A percentile compares a stretch with the other conserved stretches of the same genome.
Evolutionary conservation across 2,888 invertebrate species (phyloP).

Genomic region (Cephus runcator): DNA sequence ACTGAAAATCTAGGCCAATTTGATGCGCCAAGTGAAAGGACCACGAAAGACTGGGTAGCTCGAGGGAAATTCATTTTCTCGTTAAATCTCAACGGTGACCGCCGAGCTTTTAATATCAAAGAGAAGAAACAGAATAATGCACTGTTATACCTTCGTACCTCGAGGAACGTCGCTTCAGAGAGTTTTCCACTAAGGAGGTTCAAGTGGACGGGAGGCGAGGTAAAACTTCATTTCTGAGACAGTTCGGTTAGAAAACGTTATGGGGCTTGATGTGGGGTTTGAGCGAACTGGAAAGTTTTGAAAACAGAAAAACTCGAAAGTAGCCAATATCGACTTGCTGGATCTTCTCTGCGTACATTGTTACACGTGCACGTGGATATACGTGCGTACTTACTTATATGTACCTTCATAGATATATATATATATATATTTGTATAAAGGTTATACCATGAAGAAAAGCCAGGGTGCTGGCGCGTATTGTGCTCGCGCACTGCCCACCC

Average conservation of each 20-base stretch:
- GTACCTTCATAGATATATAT: background rate
- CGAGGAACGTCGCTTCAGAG: background rate
- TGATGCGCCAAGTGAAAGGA: constrained; percentile 9
- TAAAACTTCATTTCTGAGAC: background rate
- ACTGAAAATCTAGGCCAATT: constrained; percentile 32
- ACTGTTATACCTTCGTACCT: background rate
- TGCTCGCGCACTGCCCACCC: constrained; percentile 20
- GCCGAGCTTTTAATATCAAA: background rate
- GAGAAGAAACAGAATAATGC: background rate
- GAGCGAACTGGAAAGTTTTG: background rate
- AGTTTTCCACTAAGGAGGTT: background rate
- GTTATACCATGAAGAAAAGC: background rate
- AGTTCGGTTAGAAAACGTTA: background rate
- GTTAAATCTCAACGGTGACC: background rate
- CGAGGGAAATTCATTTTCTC: background rate
- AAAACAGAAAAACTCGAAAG: background rate
- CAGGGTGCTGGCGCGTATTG: constrained; percentile 19
- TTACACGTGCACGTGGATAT: background rate
- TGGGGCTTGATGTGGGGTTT: background rate
- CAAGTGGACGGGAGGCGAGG: background rate
- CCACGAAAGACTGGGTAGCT: background rate
- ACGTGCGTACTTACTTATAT: background rate
- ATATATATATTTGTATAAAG: background rate
- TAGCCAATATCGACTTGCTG: background rate
- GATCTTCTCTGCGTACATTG: background rate